A percentile compares a stretch with the other conserved stretches of the same genome.
These are phyloP conservation scores for Cerceris ruficornis DNA, from an alignment of 2,888 invertebrate species.

Conservation along the genomic window DNA sequence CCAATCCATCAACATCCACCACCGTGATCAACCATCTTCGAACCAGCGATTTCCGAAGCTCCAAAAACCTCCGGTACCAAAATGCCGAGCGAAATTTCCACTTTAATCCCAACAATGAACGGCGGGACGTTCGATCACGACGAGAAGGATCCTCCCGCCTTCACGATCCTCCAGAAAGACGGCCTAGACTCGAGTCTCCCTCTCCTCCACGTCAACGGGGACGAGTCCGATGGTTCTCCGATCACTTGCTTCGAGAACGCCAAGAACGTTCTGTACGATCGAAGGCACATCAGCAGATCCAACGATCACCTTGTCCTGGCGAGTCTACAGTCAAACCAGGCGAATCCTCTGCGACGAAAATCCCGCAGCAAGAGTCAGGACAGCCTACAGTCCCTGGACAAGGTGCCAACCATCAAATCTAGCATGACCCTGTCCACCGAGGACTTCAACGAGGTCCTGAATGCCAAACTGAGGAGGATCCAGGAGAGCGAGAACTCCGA, in stretches of 20 bases:
- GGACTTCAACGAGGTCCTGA: conserved; percentile 88
- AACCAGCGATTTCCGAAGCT: no score
- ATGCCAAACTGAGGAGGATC: conserved; percentile 87
- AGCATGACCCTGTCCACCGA: conserved; percentile 80
- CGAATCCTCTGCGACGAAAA: conserved; percentile 76
- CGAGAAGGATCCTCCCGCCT: conserved; percentile 69
- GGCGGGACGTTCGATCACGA: conserved; percentile 60
- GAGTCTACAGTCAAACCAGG: conserved; percentile 69
- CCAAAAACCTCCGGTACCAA: conserved; percentile 2
- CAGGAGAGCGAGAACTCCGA: conserved; percentile 84
- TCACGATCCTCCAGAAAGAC: conserved; percentile 76
- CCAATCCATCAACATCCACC: no score
- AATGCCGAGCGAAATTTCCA: conserved; percentile 77
- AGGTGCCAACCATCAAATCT: conserved; percentile 58
- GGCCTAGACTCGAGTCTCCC: conserved; percentile 73
- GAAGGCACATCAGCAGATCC: conserved; percentile 75
- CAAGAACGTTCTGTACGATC: conserved; percentile 67
- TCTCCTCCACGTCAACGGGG: conserved; percentile 71
- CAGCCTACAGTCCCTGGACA: conserved; percentile 77
- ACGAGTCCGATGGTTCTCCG: conserved; percentile 29
- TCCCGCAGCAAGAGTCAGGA: conserved; percentile 82
- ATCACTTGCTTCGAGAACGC: conserved; percentile 34
- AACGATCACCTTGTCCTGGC: conserved; percentile 76
- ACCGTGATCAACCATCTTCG: no score
- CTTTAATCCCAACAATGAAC: conserved; percentile 64